Base-by-base conservation (phyloP, 92 coral and sea anemone species). In the Ricordea florida region DNA sequence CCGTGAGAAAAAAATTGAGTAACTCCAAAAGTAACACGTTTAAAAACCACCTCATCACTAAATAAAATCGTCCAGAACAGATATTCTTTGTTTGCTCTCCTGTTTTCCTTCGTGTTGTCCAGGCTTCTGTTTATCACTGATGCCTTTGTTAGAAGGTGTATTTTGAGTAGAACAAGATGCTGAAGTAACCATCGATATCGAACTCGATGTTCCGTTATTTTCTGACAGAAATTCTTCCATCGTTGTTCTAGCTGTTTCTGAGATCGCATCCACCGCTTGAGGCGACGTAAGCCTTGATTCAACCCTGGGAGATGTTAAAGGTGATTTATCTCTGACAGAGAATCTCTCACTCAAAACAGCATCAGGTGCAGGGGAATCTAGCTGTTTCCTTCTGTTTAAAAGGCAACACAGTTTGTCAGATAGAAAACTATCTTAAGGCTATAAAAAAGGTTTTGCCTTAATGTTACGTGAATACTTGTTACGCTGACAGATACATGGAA, bases 21-120 rank as follows among this genome's bases (percentile, higher is more conserved):
- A 31, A 17, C n/a, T n/a, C n/a, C 18, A 56, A 30, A 30, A 29
- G 3, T 1, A 33, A 8, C 17, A 5, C 17, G 24, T 32, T 57
- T 2, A 15, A 2, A 8, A 0, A 7, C 28, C 9, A 28, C 18
- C 13, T 5, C 21, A 11, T 36, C 22, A 37, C 27, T 21, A 69
- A 52, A 69, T 69, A 51, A 69, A 69, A 2, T 69, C 76, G 40
- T 69, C 76, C n/a, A 69, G 38, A 34, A 69, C 53, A 24, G 76
- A 69, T 10, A 50, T 22, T 17, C 33, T 50, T 37, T 35, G 30
- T 4, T 26, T 34, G 23, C 18, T 37, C 27, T 16, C 15, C 8
- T 25, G 10, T 37, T 4, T 10, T 22, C 38, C 49, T 25, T 13
- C 49, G 3, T 6, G 15, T 25, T 32, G 21, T 16, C 30, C 53